Evolutionary conservation across 2,888 invertebrate genomes (phyloP).

Genomic region (Amphipoea lucens): DNA sequence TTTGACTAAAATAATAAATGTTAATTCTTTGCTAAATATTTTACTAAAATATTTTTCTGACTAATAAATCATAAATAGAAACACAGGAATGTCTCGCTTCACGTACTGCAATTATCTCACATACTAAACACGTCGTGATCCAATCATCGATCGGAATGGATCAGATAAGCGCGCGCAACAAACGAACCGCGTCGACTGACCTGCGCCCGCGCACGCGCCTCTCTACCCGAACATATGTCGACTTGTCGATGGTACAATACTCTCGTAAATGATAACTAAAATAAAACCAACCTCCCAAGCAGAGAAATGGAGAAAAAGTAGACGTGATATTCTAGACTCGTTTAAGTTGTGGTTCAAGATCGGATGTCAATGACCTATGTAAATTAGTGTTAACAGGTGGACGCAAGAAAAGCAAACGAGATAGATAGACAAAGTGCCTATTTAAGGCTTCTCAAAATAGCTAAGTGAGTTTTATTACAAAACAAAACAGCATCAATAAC

Average conservation of each 20-base stretch:
- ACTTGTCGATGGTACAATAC: conserved; percentile 77
- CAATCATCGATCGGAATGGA: conserved; percentile 63
- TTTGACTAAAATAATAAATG: conserved; percentile 10
- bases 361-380: conserved; percentile 63
- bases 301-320: conserved; percentile 73
- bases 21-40: not conserved
- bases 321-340: conserved; percentile 57
- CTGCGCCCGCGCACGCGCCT: conserved; percentile 79
- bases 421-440: conserved; percentile 28
- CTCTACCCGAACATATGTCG: conserved; percentile 76
- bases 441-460: conserved; percentile 12
- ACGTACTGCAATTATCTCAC: conserved; percentile 50
- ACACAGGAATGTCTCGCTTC: conserved; percentile 34
- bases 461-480: conserved; percentile 16
- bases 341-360: conserved; percentile 67
- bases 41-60: conserved; percentile 2
- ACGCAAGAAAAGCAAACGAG: conserved; percentile 30
- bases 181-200: conserved; percentile 82
- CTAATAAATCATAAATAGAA: conserved; percentile 15
- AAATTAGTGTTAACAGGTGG: conserved; percentile 64
- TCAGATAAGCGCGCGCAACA: conserved; percentile 82
- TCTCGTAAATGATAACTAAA: conserved; percentile 85
- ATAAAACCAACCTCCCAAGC: conserved; percentile 85
- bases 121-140: conserved; percentile 52
- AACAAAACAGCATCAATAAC: conserved; percentile 7